Conservation (phyloP, 2,888 invertebrate species). For the Mythimna lalbum region DNA sequence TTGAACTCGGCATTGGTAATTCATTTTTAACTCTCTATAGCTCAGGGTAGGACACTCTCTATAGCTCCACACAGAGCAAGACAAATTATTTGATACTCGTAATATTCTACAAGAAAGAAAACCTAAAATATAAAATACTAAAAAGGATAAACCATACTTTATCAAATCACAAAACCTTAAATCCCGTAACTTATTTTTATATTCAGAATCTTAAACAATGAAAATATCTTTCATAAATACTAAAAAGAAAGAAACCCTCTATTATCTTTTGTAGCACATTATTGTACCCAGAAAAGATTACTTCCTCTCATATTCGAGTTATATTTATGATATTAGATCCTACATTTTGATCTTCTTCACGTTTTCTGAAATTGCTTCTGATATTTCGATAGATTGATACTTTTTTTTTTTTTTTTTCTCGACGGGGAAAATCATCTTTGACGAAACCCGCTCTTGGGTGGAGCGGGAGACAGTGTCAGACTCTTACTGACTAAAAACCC, state of each 20-base stretch:
- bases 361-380: slow-evolving; percentile 15
- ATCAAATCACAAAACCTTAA: neutral
- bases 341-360: neutral
- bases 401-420: too few relatives aligned
- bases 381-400: neutral
- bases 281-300: slow-evolving; percentile 12
- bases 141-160: neutral
- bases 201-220: slow-evolving; percentile 14
- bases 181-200: neutral
- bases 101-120: too few relatives aligned
- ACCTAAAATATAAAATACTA: neutral
- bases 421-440: too few relatives aligned
- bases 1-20: too few relatives aligned
- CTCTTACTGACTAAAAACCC: too few relatives aligned
- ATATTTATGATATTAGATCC: slow-evolving; percentile 19
- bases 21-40: too few relatives aligned
- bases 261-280: slow-evolving; percentile 25
- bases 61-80: too few relatives aligned
- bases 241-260: neutral
- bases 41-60: too few relatives aligned
- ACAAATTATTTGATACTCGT: too few relatives aligned
- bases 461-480: too few relatives aligned
- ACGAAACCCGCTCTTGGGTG: too few relatives aligned
- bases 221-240: slow-evolving; percentile 20
- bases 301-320: neutral